Conservation (phyloP, 2,888 invertebrate species). For the Drosophila mimica region DNA sequence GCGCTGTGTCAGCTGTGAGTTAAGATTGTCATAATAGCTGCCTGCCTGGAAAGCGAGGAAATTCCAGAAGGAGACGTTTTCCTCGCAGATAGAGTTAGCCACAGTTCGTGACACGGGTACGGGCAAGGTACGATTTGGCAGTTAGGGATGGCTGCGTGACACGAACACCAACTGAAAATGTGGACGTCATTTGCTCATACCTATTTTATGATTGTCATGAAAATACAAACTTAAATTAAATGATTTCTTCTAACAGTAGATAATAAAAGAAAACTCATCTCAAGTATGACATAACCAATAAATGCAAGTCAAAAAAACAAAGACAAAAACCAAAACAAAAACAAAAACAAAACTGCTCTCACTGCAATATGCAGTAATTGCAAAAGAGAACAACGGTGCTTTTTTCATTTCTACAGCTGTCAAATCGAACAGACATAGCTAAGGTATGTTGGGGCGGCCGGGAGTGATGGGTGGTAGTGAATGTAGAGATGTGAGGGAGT, state of each 20-base stretch:
- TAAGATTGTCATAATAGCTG: conserved; percentile 51
- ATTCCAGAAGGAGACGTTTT: conserved; percentile 13
- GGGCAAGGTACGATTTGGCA: not conserved
- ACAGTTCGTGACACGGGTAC: not conserved
- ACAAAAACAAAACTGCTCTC: not conserved
- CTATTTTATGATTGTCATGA: not conserved
- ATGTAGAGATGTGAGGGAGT: conserved; percentile 18
- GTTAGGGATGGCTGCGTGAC: conserved; percentile 23
- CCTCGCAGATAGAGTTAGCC: too few species aligned
- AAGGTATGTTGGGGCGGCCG: not conserved
- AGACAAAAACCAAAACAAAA: not conserved
- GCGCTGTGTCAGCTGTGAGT: conserved; percentile 52
- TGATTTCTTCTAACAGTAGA: not conserved
- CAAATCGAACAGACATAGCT: conserved; percentile 30
- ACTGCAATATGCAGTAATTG: conserved; percentile 33
- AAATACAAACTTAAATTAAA: not conserved
- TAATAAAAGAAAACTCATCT: conserved; percentile 19
- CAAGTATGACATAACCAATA: conserved; percentile 23
- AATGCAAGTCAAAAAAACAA: conserved; percentile 41
- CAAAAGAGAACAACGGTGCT: conserved; percentile 43
- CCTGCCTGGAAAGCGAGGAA: conserved; percentile 19
- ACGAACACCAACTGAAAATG: not conserved
- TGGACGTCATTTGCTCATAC: not conserved
- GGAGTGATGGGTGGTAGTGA: not conserved
- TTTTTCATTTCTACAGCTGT: conserved; percentile 50